Conservation (phyloP, 2,797 vertebrate species). For the Mormyrus proboscirostris region DNA sequence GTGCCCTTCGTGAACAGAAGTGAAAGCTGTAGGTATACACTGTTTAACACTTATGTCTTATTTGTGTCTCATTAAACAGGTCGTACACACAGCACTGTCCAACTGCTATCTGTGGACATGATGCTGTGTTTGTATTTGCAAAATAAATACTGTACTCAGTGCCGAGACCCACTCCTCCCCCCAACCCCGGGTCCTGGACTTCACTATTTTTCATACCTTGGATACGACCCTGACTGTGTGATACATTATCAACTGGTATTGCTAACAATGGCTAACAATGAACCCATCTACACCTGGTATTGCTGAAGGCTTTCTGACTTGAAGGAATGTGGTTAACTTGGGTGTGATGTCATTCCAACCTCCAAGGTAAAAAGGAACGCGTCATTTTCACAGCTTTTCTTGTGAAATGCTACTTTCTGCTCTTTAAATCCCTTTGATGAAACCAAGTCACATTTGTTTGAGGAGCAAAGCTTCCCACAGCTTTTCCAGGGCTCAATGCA, state of each 20-base stretch:
- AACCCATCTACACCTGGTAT: background rate
- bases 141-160: background rate
- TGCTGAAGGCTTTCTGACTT: background rate
- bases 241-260: background rate
- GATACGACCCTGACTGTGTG: background rate
- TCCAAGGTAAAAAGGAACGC: background rate
- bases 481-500: background rate
- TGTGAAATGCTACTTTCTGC: background rate
- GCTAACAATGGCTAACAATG: background rate
- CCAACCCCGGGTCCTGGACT: background rate
- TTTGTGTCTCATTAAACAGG: background rate
- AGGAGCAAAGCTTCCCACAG: constrained; percentile 12
- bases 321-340: background rate
- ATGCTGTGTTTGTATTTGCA: background rate
- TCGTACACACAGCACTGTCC: background rate
- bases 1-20: background rate
- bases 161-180: no score
- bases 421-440: background rate
- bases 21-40: background rate
- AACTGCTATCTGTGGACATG: background rate
- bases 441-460: background rate
- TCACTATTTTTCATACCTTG: background rate
- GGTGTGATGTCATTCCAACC: background rate
- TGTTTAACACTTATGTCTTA: background rate
- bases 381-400: background rate